Conservation (phyloP, 2,797 vertebrate species). For the Buceros bicornis region DNA sequence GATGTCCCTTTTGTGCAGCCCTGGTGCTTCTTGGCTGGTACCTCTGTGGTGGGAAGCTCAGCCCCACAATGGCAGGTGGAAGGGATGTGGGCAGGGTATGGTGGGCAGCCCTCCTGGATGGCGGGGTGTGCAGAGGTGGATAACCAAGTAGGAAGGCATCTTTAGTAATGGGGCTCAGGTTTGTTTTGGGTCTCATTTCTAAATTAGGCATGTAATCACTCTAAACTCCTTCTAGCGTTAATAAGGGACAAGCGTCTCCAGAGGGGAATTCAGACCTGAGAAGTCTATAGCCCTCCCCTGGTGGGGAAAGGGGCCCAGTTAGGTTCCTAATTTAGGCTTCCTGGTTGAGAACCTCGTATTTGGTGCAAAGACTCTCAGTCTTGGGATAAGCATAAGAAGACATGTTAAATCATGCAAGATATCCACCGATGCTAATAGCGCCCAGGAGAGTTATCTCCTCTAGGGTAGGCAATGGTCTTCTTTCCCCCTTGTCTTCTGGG, state of each 20-base stretch:
- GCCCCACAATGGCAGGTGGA: fast-evolving
- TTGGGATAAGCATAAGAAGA: background rate
- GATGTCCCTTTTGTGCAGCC: background rate
- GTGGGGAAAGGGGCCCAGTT: background rate
- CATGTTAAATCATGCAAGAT: background rate
- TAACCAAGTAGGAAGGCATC: background rate
- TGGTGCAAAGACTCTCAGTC: background rate
- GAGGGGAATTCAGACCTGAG: background rate
- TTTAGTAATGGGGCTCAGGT: background rate
- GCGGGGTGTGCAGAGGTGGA: background rate
- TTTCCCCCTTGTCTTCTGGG: background rate
- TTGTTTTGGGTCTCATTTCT: background rate
- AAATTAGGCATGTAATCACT: background rate
- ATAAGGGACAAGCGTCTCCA: background rate
- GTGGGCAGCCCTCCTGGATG: background rate
- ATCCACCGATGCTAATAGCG: background rate
- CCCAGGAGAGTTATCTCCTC: background rate
- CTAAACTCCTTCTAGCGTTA: background rate
- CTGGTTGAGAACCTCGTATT: background rate
- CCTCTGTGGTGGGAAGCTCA: fast-evolving
- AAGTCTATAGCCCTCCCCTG: background rate
- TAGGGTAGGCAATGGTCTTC: background rate
- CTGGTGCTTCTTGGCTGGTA: background rate
- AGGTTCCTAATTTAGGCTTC: background rate
- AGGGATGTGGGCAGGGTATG: background rate